phyloP scores from a whole-genome alignment of 2,113 vertebrate genomes.

The Phoxinus phoxinus region DNA sequence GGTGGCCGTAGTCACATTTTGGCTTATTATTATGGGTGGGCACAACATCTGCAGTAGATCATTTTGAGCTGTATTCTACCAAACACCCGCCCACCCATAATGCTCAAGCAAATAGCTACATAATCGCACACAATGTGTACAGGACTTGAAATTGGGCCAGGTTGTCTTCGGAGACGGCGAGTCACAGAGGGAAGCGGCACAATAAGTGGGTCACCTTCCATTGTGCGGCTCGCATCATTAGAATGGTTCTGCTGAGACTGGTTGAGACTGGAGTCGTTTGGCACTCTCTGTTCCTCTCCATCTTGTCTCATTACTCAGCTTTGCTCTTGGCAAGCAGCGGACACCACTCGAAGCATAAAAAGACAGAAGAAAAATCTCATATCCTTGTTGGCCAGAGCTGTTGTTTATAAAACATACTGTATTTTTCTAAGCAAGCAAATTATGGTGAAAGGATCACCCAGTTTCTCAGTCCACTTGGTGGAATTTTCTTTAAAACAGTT shows the following conservation, averaged over 20 bases:
- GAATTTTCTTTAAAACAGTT: not conserved
- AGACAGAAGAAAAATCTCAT: slow-evolving; percentile 8
- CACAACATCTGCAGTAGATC: slow-evolving; percentile 56
- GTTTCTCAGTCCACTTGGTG: not conserved
- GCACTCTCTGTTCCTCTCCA: slow-evolving; percentile 10
- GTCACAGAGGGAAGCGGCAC: slow-evolving; percentile 58
- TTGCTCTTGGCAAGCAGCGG: slow-evolving; percentile 45
- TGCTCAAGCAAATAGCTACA: not conserved
- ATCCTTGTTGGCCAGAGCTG: slow-evolving; percentile 33
- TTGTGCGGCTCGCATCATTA: slow-evolving; percentile 49
- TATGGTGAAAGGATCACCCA: not conserved
- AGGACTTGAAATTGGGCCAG: slow-evolving; percentile 52
- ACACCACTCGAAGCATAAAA: slow-evolving; percentile 40
- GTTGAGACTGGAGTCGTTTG: slow-evolving; percentile 36
- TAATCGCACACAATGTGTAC: slow-evolving; percentile 20
- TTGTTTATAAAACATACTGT: slow-evolving; percentile 38
- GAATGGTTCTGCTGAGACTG: slow-evolving; percentile 37
- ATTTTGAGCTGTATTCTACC: slow-evolving; percentile 42
- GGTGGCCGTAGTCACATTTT: slow-evolving; percentile 37
- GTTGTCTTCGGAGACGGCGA: slow-evolving; percentile 44
- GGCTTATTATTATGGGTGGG: slow-evolving; percentile 48
- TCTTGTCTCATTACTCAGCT: slow-evolving; percentile 48
- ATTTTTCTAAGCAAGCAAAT: slow-evolving; percentile 36
- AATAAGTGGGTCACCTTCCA: slow-evolving; percentile 61
- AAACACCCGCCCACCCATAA: slow-evolving; percentile 38